These are phyloP conservation scores for Palythoa caribaeorum DNA, from an alignment of 92 coral and sea anemone genomes.

Conservation along the genomic window DNA sequence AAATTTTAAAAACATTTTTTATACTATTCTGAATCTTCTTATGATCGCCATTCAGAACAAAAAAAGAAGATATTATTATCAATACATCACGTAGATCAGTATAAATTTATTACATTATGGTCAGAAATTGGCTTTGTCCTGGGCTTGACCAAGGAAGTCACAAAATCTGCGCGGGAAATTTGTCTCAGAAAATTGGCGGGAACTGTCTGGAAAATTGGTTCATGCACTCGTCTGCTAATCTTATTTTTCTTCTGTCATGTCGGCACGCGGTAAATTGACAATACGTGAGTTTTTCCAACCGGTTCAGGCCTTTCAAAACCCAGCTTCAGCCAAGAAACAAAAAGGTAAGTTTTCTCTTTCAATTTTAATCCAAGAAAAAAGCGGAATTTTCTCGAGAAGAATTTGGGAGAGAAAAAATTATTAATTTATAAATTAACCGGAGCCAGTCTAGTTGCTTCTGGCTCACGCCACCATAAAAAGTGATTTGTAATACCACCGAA, in stretches of 20 bases:
- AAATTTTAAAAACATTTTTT: slow-evolving; percentile 1
- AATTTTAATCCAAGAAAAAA: slow-evolving; percentile 16
- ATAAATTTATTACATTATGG: slow-evolving; percentile 12
- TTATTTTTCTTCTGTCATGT: slow-evolving; percentile 20
- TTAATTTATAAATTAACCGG: slow-evolving; percentile 50
- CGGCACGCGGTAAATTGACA: slow-evolving; percentile 22
- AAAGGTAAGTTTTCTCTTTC: slow-evolving; percentile 24
- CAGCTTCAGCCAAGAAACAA: slow-evolving; percentile 14
- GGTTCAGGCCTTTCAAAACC: slow-evolving; percentile 21
- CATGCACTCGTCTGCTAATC: slow-evolving; percentile 16
- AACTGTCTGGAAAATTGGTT: slow-evolving; percentile 22
- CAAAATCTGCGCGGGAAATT: slow-evolving; percentile 17
- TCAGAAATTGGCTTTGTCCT: slow-evolving; percentile 33
- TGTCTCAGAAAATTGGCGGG: slow-evolving; percentile 39
- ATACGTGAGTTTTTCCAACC: slow-evolving; percentile 16
- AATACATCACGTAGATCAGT: slow-evolving; percentile 20
- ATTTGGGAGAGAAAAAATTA: not conserved
- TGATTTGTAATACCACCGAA: slow-evolving; percentile 56
- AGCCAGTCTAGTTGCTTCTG: slow-evolving; percentile 57
- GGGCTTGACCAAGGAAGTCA: slow-evolving; percentile 26
- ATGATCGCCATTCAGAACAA: slow-evolving; percentile 24
- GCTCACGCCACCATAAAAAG: slow-evolving; percentile 56
- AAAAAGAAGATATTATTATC: slow-evolving; percentile 16
- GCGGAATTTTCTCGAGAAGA: not conserved
- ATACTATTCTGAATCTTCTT: slow-evolving; percentile 20